Conservation (phyloP, 2,797 vertebrate genomes). For the Xerus rutilus region DNA sequence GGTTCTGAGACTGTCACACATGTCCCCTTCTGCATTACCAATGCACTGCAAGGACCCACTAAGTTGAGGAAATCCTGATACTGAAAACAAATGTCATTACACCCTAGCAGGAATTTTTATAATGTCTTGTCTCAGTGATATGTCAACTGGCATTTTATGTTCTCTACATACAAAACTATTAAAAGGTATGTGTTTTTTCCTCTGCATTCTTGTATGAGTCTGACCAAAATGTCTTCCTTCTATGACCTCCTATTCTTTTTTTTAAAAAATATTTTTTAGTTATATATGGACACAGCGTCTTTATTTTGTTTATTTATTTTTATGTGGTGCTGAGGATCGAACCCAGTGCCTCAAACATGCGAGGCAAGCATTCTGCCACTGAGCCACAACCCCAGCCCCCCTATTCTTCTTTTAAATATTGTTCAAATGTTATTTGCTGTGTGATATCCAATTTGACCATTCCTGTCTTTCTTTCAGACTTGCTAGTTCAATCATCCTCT, state of each 20-base stretch:
- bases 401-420: background rate
- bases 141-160: background rate
- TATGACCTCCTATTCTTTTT: background rate
- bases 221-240: constrained; percentile 21
- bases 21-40: background rate
- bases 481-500: background rate
- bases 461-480: background rate
- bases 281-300: too few relatives aligned
- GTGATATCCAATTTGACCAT: background rate
- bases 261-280: too few relatives aligned
- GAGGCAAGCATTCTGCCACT: too few relatives aligned
- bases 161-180: background rate
- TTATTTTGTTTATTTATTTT: too few relatives aligned
- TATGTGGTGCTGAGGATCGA: too few relatives aligned
- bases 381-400: too few relatives aligned
- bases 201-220: background rate
- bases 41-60: background rate
- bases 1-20: background rate
- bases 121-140: background rate
- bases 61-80: background rate
- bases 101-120: background rate
- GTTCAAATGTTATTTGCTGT: background rate
- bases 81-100: background rate
- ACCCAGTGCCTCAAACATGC: too few relatives aligned
- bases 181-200: background rate